Base-by-base conservation (phyloP, 2,113 vertebrate species). In the Catharus fuscescens region DNA sequence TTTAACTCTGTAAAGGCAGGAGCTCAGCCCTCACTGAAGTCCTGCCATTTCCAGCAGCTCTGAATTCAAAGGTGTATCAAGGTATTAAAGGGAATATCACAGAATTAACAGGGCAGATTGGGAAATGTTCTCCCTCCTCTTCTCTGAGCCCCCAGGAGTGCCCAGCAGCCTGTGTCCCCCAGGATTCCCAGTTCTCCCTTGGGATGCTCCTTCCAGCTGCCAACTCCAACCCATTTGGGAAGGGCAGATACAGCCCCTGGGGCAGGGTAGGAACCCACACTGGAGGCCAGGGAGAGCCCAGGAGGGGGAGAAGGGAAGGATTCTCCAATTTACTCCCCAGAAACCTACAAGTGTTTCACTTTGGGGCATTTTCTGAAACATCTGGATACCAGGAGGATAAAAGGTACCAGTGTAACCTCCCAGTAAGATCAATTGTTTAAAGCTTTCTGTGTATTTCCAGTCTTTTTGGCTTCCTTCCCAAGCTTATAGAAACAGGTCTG, bases 341-440 rank as follows among this genome's bases (percentile, higher is more conserved):
- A 87, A 80, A 81, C 50, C 50, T 80, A 16, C 69, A 77, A 95
- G 77, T 82, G 65, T 81, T 96, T 90, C 78, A 96, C 88, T 96
- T 96, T 54, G 16, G 84, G 54, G 61, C 76, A 50, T 95, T 92
- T 95, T 81, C 80, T 86, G 72, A 80, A 92, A 96, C 96, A 97
- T 97, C 94, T 96, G 97, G 92, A 48, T 89, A 60, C 59, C 95
- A 96, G 93, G 90, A 94, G 79, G 67, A 90, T 81, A 65, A 94
- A 96, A 97, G 93, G 90, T 97, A 93, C 90, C 80, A 66, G 64
- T 25, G 60, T 92, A 92, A 94, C 96, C 96, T 96, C 97, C 93
- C 96, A 95, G 92, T 66, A 86, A 95, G 96, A 97, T 96, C 96
- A 95, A 73, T 90, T 92, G 94, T 84, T 90, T 84, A 71, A 92